phyloP scores from a whole-genome alignment of 1,140 invertebrate species.

The Drosophila nannoptera region DNA sequence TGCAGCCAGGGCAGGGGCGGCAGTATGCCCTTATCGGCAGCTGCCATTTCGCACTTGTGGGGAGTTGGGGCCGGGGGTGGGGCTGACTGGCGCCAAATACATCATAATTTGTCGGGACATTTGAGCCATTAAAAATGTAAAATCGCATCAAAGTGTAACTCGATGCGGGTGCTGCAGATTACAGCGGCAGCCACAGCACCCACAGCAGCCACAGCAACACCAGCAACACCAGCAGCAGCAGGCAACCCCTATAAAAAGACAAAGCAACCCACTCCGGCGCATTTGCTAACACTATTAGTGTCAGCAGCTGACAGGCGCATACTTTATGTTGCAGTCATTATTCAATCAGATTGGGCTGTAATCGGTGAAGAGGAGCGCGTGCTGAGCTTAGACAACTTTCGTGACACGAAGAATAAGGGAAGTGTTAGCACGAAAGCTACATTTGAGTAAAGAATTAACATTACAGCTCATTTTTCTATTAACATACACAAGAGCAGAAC shows the following conservation, averaged over 20 bases:
- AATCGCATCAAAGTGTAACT: slow-evolving; percentile 59
- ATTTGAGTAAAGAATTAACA: too few relatives aligned
- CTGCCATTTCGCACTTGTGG: slow-evolving; percentile 37
- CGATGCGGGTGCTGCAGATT: slow-evolving; percentile 34
- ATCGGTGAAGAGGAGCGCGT: slow-evolving; percentile 5
- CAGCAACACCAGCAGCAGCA: too few relatives aligned
- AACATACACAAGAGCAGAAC: not conserved
- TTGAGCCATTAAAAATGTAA: slow-evolving; percentile 64
- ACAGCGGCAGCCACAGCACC: not conserved
- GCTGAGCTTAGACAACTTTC: not conserved
- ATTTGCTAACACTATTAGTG: slow-evolving; percentile 60
- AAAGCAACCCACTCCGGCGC: slow-evolving; percentile 5
- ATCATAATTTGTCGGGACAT: slow-evolving; percentile 65
- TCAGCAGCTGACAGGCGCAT: slow-evolving; percentile 18
- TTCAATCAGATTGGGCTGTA: slow-evolving; percentile 63
- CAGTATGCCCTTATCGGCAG: slow-evolving; percentile 15
- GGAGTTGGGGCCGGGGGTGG: not conserved
- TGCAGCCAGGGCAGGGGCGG: not conserved
- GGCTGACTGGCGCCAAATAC: slow-evolving; percentile 52
- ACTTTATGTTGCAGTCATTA: slow-evolving; percentile 59
- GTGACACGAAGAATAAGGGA: not conserved
- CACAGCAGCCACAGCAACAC: not conserved
- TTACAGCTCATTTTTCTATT: not conserved
- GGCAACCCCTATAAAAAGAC: not conserved
- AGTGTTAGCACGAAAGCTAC: too few relatives aligned